Evolutionary conservation across 2,888 invertebrate species (phyloP), one percentile per base, ranked within the genome.

Genomic region (Drosophila rellima): DNA sequence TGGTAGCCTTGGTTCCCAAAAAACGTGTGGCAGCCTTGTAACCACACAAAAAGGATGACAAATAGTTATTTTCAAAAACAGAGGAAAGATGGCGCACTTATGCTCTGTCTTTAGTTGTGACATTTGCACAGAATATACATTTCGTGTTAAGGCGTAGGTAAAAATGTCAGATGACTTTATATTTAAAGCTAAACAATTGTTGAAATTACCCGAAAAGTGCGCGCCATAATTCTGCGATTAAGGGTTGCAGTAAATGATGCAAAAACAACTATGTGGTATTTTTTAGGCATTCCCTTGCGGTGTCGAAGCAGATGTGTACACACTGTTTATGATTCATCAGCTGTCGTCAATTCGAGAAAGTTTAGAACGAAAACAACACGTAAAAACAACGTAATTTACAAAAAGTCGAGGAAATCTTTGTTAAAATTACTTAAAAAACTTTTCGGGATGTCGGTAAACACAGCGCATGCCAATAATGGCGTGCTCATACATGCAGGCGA

Each of bases 401-500:
- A 18, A 40, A 73, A 68, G 29, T 35, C 11, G 33, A 54, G 18
- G 5, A 74, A 79, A 72, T 66, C 66, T 44, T 40, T 55, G 40
- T 54, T 48, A 18, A 73, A 51, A 60, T 47, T 59, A 35, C 15
- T 62, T 1, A 23, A 35, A 68, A 84, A 74, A 40, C 31, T 52
- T 31, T 51, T 62, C 8, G 55, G 59, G 13, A 94, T 99, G 99
- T 98, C 98, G 79, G 93, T 99, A 76, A 99, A 99, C 93, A 98
- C 98, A 73, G 97, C 99, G 57, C 98, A 99, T 92, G 96, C 98
- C 59, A 97, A 97, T 91, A 97, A 97, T 70, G 98, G 98, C 52
- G 98, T 99, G 40, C 94, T 99, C 61, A 97, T 99, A 90, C 98
- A 98, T 92, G 95, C 96, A 77, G 98, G 98, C 86, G 99, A 99